Evolutionary conservation across 2,888 invertebrate genomes (phyloP), one percentile per base, ranked within the genome.

Genomic region (Cataglyphis altisquamis): DNA sequence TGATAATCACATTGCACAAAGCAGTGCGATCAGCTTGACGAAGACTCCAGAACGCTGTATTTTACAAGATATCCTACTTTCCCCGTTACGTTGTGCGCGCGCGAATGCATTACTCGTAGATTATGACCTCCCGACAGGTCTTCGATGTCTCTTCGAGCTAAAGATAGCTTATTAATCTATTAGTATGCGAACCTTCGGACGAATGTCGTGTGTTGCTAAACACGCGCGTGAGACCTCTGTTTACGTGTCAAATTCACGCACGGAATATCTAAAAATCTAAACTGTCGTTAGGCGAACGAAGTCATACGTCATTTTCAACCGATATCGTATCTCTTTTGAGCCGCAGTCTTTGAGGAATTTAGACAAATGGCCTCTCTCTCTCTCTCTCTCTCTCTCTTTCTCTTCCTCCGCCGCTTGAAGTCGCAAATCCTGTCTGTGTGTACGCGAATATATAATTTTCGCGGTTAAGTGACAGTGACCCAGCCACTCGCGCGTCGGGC

Each of bases 391-490:
- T 41, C n/a, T 57, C 25, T 25, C 41, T 41, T 39, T 21, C 45
- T 57, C 57, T 45, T 21, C 5, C 4, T 36, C 36, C 12, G 10
- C 9, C 66, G 25, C 25, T 55, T 41, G 15, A 64, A 75, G 52
- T 52, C 45, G 57, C 41, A 29, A 41, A 12, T 57, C 36, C 29
- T 21, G n/a, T 21, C 67, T 21, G 45, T 45, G 9, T 45, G 70
- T 36, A 63, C 66, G 39, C 70, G 70, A 78, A 62, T 80, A 25
- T 80, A 70, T 78, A 80, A 80, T 80, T 80, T 80, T 78, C 70
- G 36, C 70, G 45, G 78, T 78, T 78, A 78, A 78, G 78, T n/a
- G 82, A 82, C 82, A 77, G 80, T 82, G 78, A 77, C 55, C 80
- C 82, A 78, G 41, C 82, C 75, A 21, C 18, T 77, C 63, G 75